These are phyloP conservation scores for Buathra laborator DNA, from an alignment of 2,888 invertebrate species.

Conservation along the genomic window DNA sequence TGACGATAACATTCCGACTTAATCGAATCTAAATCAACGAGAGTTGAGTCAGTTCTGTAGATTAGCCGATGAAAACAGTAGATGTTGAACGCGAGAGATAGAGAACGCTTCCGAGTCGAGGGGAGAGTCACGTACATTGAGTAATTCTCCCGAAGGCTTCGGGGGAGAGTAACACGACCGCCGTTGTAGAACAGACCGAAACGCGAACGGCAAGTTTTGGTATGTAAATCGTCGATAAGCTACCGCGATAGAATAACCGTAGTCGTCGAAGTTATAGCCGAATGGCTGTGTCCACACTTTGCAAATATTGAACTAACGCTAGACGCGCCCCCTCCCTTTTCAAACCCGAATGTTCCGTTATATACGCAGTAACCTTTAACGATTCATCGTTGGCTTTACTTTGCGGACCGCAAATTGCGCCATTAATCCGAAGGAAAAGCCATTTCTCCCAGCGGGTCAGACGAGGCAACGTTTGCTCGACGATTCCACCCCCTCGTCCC, in stretches of 20 bases:
- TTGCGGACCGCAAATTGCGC: slow-evolving; percentile 70
- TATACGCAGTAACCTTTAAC: slow-evolving; percentile 44
- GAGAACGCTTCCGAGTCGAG: background rate
- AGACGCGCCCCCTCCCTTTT: background rate
- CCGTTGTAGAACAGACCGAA: background rate
- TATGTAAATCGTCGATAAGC: slow-evolving; percentile 38
- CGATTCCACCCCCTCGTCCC: slow-evolving; percentile 12
- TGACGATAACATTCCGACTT: slow-evolving; percentile 57
- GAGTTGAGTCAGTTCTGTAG: slow-evolving; percentile 36
- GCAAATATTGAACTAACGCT: slow-evolving; percentile 59
- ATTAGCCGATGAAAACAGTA: slow-evolving; percentile 47
- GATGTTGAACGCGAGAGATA: slow-evolving; percentile 17
- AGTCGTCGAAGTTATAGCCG: slow-evolving; percentile 17
- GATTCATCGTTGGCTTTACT: slow-evolving; percentile 61
- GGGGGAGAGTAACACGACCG: background rate
- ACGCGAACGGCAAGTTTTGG: background rate
- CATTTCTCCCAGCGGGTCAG: slow-evolving; percentile 39
- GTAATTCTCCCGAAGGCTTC: background rate
- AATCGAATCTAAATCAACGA: slow-evolving; percentile 60
- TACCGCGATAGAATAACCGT: slow-evolving; percentile 18
- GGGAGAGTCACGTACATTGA: background rate
- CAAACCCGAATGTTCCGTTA: background rate
- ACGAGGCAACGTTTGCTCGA: background rate
- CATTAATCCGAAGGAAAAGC: slow-evolving; percentile 74
- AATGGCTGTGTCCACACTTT: slow-evolving; percentile 16